Conservation (phyloP, 2,113 vertebrate species). For the Cebus imitator region DNA sequence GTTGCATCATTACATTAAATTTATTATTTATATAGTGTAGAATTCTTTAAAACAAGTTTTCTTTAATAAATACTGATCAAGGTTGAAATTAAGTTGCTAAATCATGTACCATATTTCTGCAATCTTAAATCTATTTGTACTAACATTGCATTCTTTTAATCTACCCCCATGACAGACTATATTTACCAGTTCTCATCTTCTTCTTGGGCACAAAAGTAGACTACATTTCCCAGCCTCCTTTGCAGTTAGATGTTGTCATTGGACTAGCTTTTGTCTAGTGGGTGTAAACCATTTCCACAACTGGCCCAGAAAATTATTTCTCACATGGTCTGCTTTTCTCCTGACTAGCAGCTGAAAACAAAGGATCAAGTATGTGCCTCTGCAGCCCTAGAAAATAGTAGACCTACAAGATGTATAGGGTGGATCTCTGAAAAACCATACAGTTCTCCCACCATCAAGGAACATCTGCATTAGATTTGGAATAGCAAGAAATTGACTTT, state of each 20-base stretch:
- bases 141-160: background rate
- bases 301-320: background rate
- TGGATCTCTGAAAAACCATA: background rate
- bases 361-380: background rate
- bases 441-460: background rate
- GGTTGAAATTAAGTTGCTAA: background rate
- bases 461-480: background rate
- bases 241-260: background rate
- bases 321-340: background rate
- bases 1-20: background rate
- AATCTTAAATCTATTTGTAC: background rate
- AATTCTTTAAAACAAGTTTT: background rate
- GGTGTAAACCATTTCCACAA: background rate
- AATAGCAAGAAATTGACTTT: background rate
- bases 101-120: background rate
- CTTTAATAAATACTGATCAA: background rate
- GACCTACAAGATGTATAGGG: background rate
- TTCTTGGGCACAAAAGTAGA: background rate
- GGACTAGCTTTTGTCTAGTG: background rate
- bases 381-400: background rate
- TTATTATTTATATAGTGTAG: background rate
- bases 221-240: background rate
- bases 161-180: fast-evolving
- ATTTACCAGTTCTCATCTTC: background rate
- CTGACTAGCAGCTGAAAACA: background rate